These are phyloP conservation scores for Strigamia maritima DNA, from an alignment of 2,888 invertebrate species.

Conservation along the genomic window DNA sequence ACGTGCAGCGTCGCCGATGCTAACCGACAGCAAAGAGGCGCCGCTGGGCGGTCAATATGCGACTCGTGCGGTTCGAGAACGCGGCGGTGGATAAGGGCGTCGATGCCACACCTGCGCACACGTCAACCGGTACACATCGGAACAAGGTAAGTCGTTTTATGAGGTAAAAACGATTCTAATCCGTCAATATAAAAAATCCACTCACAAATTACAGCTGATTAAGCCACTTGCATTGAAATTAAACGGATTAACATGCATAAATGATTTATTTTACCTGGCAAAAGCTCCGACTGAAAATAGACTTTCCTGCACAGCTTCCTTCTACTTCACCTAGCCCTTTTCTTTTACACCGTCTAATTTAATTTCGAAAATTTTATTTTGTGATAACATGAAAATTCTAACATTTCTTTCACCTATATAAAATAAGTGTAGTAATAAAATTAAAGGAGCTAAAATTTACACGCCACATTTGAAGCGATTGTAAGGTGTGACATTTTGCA, in stretches of 20 bases:
- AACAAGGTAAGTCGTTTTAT: constrained; percentile 8
- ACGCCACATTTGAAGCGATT: constrained; percentile 28
- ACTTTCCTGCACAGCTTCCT: constrained; percentile 24
- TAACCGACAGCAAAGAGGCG: constrained; percentile 28
- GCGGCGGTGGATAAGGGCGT: constrained; percentile 30
- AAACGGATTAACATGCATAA: background rate
- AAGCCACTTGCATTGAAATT: background rate
- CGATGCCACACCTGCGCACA: constrained; percentile 31
- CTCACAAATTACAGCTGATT: background rate
- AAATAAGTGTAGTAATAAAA: constrained; percentile 5
- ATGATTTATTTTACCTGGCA: constrained; percentile 23
- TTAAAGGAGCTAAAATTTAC: background rate
- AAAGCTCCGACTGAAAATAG: constrained; percentile 30
- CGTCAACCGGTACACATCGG: constrained; percentile 17
- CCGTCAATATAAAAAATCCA: background rate
- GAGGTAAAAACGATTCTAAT: background rate
- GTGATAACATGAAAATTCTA: background rate
- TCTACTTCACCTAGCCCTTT: background rate
- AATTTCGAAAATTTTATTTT: background rate
- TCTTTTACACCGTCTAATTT: constrained; percentile 1
- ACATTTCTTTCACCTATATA: background rate
- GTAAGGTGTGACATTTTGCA: constrained; percentile 32
- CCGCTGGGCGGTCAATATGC: constrained; percentile 30
- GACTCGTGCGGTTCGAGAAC: constrained; percentile 18
- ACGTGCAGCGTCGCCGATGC: constrained; percentile 30